Evolutionary conservation across 2,888 invertebrate species (phyloP).

Genomic region (Drosophila acutilabella): DNA sequence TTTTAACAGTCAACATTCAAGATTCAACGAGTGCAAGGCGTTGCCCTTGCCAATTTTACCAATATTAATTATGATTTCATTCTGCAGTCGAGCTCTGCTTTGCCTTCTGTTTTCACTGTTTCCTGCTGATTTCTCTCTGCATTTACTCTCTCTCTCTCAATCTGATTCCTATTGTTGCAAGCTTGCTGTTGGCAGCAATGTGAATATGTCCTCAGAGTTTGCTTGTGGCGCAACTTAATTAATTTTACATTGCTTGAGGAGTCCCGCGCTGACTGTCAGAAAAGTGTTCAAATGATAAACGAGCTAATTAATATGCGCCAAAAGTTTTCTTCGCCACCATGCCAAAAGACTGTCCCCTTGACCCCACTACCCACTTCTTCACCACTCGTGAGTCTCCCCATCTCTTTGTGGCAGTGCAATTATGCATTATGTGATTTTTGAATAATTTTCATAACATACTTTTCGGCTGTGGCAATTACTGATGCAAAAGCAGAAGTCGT

Average conservation of each 20-base stretch:
- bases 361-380: slow-evolving; percentile 24
- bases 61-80: slow-evolving; percentile 77
- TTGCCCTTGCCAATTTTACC: slow-evolving; percentile 66
- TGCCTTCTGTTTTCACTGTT: neutral
- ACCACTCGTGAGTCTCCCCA: neutral
- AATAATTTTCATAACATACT: slow-evolving; percentile 38
- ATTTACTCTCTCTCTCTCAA: slow-evolving; percentile 14
- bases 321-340: slow-evolving; percentile 42
- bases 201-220: slow-evolving; percentile 40
- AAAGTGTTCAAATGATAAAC: slow-evolving; percentile 77
- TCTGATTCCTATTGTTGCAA: slow-evolving; percentile 21
- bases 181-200: slow-evolving; percentile 38
- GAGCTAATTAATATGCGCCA: slow-evolving; percentile 77
- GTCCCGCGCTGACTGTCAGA: slow-evolving; percentile 58
- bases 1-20: slow-evolving; percentile 26
- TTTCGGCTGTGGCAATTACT: slow-evolving; percentile 24
- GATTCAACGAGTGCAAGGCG: slow-evolving; percentile 10
- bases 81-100: slow-evolving; percentile 29
- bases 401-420: slow-evolving; percentile 48
- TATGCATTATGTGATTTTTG: slow-evolving; percentile 69
- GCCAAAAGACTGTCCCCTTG: neutral
- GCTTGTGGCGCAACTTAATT: slow-evolving; percentile 73
- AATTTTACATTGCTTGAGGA: slow-evolving; percentile 73
- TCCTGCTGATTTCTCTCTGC: neutral
- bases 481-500: neutral